Percentiles rank a stretch among this genome's conserved stretches.
phyloP scores from a whole-genome alignment of 2,113 vertebrate genomes.

The Galeopterus variegatus region DNA sequence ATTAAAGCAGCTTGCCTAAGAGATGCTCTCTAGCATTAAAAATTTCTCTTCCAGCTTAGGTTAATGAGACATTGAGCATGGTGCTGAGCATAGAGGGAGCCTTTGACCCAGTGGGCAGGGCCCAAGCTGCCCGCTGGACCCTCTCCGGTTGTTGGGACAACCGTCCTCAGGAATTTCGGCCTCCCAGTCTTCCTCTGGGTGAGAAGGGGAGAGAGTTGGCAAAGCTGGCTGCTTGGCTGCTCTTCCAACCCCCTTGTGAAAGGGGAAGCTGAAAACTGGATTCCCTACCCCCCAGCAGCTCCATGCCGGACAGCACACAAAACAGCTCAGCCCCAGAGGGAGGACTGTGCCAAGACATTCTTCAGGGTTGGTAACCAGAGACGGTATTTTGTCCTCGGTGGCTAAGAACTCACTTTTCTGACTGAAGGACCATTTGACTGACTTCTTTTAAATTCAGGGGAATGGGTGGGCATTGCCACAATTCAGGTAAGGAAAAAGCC shows the following conservation, averaged over 20 bases:
- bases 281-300: constrained; percentile 78
- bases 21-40: background rate
- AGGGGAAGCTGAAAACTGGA: constrained; percentile 71
- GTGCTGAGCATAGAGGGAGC: background rate
- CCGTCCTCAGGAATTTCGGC: constrained; percentile 73
- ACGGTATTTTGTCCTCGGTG: constrained; percentile 83
- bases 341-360: constrained; percentile 86
- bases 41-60: background rate
- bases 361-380: constrained; percentile 83
- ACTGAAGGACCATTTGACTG: constrained; percentile 61
- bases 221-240: constrained; percentile 51
- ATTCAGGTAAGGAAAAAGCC: constrained; percentile 51
- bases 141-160: constrained; percentile 76
- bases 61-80: background rate
- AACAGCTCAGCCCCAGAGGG: constrained; percentile 85
- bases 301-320: constrained; percentile 76
- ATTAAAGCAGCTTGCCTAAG: background rate
- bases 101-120: constrained; percentile 78
- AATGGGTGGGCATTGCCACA: constrained; percentile 66
- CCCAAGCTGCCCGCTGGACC: constrained; percentile 67
- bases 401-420: constrained; percentile 79
- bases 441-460: constrained; percentile 62
- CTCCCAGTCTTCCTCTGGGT: constrained; percentile 65
- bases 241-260: constrained; percentile 71
- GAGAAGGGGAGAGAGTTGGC: constrained; percentile 77